Evolutionary conservation across 2,797 vertebrate species (phyloP).

Genomic region (Microhierax caerulescens): DNA sequence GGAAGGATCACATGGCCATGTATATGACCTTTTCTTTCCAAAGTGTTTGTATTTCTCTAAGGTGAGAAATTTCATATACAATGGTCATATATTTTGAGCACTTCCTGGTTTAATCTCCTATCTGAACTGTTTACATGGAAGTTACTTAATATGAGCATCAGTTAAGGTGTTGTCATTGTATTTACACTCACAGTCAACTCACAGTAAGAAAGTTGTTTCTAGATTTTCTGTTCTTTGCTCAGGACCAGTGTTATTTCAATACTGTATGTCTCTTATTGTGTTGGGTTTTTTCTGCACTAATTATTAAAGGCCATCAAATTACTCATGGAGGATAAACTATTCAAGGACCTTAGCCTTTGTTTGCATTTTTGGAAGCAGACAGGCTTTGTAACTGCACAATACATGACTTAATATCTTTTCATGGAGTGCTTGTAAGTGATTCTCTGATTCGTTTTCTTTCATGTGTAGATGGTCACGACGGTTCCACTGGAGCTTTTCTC

Average conservation of each 20-base stretch:
- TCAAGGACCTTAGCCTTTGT: not conserved
- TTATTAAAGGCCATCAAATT: not conserved
- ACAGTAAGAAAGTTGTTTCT: not conserved
- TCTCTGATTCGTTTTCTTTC: not conserved
- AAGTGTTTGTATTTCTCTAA: not conserved
- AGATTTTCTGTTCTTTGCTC: not conserved
- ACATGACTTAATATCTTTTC: not conserved
- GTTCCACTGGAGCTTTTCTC: not conserved
- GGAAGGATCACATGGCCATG: not conserved
- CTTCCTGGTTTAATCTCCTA: not conserved
- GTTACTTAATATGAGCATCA: not conserved
- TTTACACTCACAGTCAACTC: not conserved
- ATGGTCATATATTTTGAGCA: not conserved
- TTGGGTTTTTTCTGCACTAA: not conserved
- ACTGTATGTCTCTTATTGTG: not conserved
- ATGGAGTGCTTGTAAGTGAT: not conserved
- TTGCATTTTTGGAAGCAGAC: not conserved
- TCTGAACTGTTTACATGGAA: not conserved
- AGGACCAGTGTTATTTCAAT: not conserved
- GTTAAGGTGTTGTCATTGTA: not conserved
- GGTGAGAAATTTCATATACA: not conserved
- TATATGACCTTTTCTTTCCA: not conserved
- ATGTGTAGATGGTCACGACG: fast-evolving
- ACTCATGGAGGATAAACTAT: not conserved
- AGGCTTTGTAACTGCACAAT: not conserved